Percentiles rank a stretch among this genome's conserved stretches.
Conservation (phyloP, 2,797 vertebrate genomes). For the Odontamblyopus rebecca region DNA sequence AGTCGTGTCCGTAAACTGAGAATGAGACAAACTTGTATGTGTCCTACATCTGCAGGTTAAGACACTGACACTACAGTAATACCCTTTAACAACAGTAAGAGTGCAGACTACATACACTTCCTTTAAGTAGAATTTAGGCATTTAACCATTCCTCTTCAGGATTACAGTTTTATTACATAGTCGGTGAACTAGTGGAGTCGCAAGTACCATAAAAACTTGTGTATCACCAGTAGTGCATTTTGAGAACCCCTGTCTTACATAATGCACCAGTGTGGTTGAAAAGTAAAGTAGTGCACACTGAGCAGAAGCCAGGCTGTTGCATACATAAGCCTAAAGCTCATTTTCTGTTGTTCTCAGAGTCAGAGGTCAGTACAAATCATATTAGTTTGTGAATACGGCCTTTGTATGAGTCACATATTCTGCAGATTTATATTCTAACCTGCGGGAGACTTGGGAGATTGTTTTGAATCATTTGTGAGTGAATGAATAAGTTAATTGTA, state of each 20-base stretch:
- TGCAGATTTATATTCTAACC: conserved; percentile 21
- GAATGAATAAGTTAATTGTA: background rate
- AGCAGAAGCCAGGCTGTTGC: background rate
- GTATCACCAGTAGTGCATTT: background rate
- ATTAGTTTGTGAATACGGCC: conserved; percentile 25
- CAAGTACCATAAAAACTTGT: background rate
- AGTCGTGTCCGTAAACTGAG: too few species aligned
- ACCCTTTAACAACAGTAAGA: too few species aligned
- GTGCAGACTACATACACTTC: too few species aligned
- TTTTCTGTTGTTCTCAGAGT: conserved; percentile 22
- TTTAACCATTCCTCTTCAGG: too few species aligned
- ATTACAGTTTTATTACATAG: too few species aligned
- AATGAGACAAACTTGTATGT: too few species aligned
- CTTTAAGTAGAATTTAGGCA: too few species aligned
- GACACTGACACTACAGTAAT: too few species aligned
- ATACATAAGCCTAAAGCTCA: conserved; percentile 3
- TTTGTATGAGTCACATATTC: conserved; percentile 38
- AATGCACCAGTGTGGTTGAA: too few species aligned
- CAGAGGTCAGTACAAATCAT: conserved; percentile 26
- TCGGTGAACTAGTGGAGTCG: too few species aligned
- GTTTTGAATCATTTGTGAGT: background rate
- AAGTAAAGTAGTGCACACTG: background rate
- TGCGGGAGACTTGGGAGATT: background rate
- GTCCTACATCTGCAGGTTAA: too few species aligned
- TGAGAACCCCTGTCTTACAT: background rate